These are phyloP conservation scores for Galerucella pusilla DNA, from an alignment of 2,888 invertebrate species.

Conservation along the genomic window DNA sequence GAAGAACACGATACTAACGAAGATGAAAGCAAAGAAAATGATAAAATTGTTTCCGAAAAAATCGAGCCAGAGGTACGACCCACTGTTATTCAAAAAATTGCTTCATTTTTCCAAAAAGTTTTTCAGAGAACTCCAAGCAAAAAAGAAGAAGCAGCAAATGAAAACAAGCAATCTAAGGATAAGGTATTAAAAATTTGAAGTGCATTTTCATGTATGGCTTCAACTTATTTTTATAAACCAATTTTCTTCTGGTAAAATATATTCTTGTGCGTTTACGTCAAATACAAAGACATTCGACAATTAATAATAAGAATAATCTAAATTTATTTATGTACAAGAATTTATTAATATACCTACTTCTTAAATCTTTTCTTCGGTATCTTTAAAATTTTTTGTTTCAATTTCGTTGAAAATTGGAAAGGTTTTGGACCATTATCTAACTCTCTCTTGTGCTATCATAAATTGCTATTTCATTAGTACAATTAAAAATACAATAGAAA, in stretches of 20 bases:
- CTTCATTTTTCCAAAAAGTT: constrained; percentile 32
- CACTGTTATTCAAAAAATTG: constrained; percentile 36
- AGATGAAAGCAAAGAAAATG: constrained; percentile 52
- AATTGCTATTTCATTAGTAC: neutral
- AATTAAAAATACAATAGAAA: neutral
- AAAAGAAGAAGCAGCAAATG: constrained; percentile 46
- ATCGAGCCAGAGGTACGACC: constrained; percentile 50
- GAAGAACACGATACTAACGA: constrained; percentile 53
- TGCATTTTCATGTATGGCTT: constrained; percentile 14
- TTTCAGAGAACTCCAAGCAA: constrained; percentile 42
- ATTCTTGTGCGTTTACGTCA: too few relatives aligned
- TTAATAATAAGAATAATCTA: neutral
- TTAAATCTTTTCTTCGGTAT: neutral
- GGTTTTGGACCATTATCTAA: too few relatives aligned
- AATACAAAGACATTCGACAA: too few relatives aligned
- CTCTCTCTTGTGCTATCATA: too few relatives aligned
- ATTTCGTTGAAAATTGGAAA: too few relatives aligned
- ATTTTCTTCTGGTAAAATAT: too few relatives aligned
- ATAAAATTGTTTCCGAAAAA: constrained; percentile 55
- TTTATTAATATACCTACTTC: neutral
- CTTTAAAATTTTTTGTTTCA: neutral
- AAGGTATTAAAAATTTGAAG: constrained; percentile 49
- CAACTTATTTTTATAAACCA: neutral
- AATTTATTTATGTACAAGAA: neutral
- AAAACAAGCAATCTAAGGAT: constrained; percentile 48